Evolutionary conservation across 2,113 vertebrate genomes (phyloP).

Genomic region (Diadophis punctatus): DNA sequence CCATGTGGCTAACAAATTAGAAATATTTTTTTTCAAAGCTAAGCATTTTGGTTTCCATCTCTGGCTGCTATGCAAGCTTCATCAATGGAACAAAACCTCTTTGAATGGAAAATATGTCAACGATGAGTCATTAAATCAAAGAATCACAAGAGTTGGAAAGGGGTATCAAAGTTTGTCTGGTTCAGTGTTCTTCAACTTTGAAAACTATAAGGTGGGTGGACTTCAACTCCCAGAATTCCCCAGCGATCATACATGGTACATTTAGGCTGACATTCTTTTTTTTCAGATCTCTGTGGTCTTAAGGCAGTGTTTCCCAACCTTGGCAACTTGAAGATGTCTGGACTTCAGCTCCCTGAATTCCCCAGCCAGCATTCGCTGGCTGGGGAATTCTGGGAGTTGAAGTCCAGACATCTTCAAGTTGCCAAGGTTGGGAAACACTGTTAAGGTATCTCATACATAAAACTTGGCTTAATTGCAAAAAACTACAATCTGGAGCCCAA

Average conservation of each 20-base stretch:
- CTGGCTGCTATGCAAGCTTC: neutral
- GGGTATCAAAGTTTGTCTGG: neutral
- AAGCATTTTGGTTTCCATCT: neutral
- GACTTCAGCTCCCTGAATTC: too few species aligned
- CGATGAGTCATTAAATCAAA: neutral
- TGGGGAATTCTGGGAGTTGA: too few species aligned
- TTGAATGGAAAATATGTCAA: neutral
- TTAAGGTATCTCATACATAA: neutral
- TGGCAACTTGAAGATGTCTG: too few species aligned
- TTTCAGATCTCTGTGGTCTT: neutral
- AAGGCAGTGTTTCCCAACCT: too few species aligned
- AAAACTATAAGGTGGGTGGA: neutral
- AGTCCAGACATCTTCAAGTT: too few species aligned
- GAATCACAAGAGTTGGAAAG: neutral
- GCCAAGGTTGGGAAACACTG: too few species aligned
- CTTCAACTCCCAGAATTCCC: neutral
- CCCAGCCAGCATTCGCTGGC: too few species aligned
- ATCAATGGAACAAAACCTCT: neutral
- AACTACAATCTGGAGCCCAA: neutral
- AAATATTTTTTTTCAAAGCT: neutral
- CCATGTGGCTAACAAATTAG: neutral
- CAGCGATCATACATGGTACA: neutral
- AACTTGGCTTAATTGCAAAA: neutral
- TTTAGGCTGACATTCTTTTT: neutral
- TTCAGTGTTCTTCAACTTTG: neutral